Base-by-base conservation (phyloP, 2,797 vertebrate genomes). In the Oreochromis grahami region DNA sequence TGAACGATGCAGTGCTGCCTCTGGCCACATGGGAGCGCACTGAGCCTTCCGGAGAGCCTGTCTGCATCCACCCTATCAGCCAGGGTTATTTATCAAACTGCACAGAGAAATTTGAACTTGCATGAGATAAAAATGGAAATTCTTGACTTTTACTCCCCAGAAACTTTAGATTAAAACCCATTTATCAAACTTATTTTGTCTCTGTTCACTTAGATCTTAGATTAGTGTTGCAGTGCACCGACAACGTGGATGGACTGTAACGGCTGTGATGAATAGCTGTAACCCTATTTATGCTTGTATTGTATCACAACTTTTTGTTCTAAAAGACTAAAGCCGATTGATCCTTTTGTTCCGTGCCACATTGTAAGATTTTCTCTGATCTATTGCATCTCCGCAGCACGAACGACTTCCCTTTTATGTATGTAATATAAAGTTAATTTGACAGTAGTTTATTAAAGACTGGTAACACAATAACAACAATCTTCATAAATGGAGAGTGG, bases 11-110 rank as follows among this genome's bases (percentile, higher is more conserved):
- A 91, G 76, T 89, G 84, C 84, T 7, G 78, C 50, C 4, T 29
- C 13, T 7, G 5, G 50, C 85, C 94, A 93, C 90, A 91, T 63
- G 95, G 87, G 92, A 65, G 90, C 87, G 76, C 88, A 84, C 36
- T 45, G 45, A 81, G 81, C 21, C 88, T 52, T 85, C 78, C 3
- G 41, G 76, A 90, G 52, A 51, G 15, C 34, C 3, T 2, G 36
- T 17, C 52, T n/a, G 84, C 70, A 50, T 50, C 70, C 26, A 74
- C 43, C 36, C 7, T 7, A 11, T 21, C 3, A 50, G 17, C 26
- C 45, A 32, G 43, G 43, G 70, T 74, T 50, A 50, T 74, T 74
- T 50, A 79, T 5, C 38, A 34, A 21, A 77, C 77, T 14, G 52
- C 14, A 11, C 19, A 29, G 8, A 11, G 9, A 29, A 58, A n/a